Evolutionary conservation across 2,888 invertebrate genomes (phyloP), one percentile per base, ranked within the genome.

Genomic region (Proisotoma minuta): DNA sequence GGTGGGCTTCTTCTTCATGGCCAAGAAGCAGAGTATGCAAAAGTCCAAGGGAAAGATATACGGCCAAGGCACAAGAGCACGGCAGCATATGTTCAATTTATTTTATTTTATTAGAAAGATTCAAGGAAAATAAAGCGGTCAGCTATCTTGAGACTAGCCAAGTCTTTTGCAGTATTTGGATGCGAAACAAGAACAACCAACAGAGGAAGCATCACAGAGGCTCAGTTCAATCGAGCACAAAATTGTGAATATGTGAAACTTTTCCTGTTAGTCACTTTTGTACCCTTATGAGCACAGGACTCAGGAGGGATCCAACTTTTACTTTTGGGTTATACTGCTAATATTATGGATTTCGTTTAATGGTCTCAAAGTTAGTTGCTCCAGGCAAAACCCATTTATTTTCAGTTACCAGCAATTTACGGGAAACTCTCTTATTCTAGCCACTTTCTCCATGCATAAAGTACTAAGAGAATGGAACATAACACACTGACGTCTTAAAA

Each of bases 161-260:
- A n/a, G n/a, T n/a, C n/a, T n/a, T n/a, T n/a, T n/a, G n/a, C n/a
- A n/a, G n/a, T n/a, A n/a, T n/a, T n/a, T n/a, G n/a, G 15, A 34
- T 34, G 8, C 8, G 34, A 15, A 8, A 34, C 34, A 34, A 34
- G 15, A 34, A 34, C 8, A 34, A 10, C 15, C 34, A n/a, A 24
- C 5, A 50, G 8, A 24, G 23, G 23, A 24, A 50, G n/a, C n/a
- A n/a, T n/a, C n/a, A 50, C 4, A 20, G 10, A 20, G 24, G 50
- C 23, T 24, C 26, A 8, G 54, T 22, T 39, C 54, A 39, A 54
- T 54, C 22, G 39, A 54, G 54, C 54, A 54, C 39, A 34, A 54
- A 54, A 39, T 34, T 39, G 54, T 54, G 39, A 29, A 54, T 29
- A 54, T 54, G 54, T 54, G 54, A 54, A 54, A 54, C 39, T 34